Conservation (phyloP, 1,140 invertebrate species). For the Ips typographus region DNA sequence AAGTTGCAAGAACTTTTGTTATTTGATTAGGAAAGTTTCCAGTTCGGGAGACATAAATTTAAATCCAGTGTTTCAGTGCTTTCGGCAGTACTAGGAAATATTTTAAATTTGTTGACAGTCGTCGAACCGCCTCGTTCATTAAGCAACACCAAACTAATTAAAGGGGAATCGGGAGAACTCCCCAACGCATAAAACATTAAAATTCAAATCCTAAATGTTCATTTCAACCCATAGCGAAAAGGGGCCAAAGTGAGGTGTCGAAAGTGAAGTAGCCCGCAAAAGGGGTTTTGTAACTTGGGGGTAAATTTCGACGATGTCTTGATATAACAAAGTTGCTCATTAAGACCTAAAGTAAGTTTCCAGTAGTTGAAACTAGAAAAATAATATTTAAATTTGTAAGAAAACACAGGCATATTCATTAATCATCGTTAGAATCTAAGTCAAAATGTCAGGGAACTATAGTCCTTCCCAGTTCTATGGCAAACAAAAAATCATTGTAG, state of each 20-base stretch:
- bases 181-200: constrained; percentile 27
- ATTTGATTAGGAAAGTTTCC: too few relatives aligned
- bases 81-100: constrained; percentile 9
- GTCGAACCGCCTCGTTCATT: constrained; percentile 28
- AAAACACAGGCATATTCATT: not conserved
- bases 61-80: constrained; percentile 2
- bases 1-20: too few relatives aligned
- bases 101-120: constrained; percentile 33
- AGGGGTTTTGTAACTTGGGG: constrained; percentile 24
- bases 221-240: constrained; percentile 15
- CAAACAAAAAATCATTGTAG: constrained; percentile 8
- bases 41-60: too few relatives aligned
- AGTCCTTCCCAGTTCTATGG: not conserved
- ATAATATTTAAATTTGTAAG: not conserved
- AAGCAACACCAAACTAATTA: constrained; percentile 24
- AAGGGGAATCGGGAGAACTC: constrained; percentile 24
- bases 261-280: constrained; percentile 27
- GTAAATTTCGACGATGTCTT: constrained; percentile 7
- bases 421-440: not conserved
- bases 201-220: constrained; percentile 32
- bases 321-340: constrained; percentile 12
- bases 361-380: too few relatives aligned
- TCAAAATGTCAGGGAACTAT: not conserved
- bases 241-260: constrained; percentile 26
- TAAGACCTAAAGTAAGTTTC: not conserved